Base-by-base conservation (phyloP, 2,113 vertebrate genomes). In the Zapus hudsonius region DNA sequence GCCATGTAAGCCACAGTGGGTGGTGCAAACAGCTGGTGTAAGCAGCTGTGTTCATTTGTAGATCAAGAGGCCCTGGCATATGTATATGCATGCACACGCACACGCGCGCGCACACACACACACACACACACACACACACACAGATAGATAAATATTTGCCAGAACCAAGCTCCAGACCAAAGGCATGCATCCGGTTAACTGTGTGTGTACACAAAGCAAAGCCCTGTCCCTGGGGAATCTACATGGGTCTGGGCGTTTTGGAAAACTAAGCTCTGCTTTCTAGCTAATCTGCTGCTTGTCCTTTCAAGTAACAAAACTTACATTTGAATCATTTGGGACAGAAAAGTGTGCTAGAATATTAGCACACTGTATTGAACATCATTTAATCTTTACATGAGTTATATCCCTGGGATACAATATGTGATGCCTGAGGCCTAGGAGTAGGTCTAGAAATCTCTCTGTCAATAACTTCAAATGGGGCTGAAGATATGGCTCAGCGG, bases 331-430 rank as follows among this genome's bases (percentile, higher is more conserved):
- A 93, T 36, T 85, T 88, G 90, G 74, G 19, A 61, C 29, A 87
- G 47, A 87, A 93, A 81, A 67, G n/a, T n/a, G n/a, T n/a, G n/a
- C n/a, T 75, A 76, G 84, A 93, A 27, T 42, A 59, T 31, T 82
- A 89, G 82, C 75, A 89, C 79, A 36, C 61, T 78, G 75, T 9
- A 93, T 0, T 59, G 33, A 88, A 66, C 19, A 69, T 75, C 70
- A 76, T 72, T 84, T 70, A 59, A 95, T 57, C 57, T 81, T 72
- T 87, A 87, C 67, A 89, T 69, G 74, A 90, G 80, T 76, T 66
- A 78, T 2, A 88, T 63, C 76, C 63, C 29, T 72, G 29, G 91
- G 52, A 55, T 64, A 73, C 0, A 87, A 29, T 20, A 36, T 64
- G 17, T 3, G 67, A 63, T 38, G 52, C 19, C 2, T 85, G 38